Percentiles rank a stretch among this genome's conserved stretches.
phyloP scores from a whole-genome alignment of 2,797 vertebrate species.

The Gallirallus australis region DNA sequence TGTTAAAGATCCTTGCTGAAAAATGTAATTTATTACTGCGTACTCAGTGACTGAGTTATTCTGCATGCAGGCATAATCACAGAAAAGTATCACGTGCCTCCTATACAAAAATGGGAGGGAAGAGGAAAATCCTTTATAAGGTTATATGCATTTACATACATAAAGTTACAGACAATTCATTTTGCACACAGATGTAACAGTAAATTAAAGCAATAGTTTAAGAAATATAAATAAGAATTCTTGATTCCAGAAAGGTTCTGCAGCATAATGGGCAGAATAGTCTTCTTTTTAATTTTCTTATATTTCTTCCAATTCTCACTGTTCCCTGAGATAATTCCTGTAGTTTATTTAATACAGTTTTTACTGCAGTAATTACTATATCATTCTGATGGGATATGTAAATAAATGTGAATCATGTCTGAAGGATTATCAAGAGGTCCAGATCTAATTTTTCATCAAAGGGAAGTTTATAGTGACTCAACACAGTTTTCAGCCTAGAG shows the following conservation, averaged over 20 bases:
- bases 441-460: background rate
- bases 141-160: background rate
- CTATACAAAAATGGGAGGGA: background rate
- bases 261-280: background rate
- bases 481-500: accelerated
- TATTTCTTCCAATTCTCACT: background rate
- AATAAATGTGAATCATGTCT: background rate
- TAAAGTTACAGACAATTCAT: background rate
- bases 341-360: background rate
- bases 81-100: background rate
- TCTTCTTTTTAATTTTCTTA: background rate
- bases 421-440: background rate
- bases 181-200: background rate
- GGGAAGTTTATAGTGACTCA: background rate
- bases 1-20: background rate
- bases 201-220: background rate
- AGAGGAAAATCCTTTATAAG: background rate
- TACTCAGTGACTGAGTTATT: background rate
- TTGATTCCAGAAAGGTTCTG: background rate
- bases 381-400: background rate
- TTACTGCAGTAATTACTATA: background rate
- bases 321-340: background rate
- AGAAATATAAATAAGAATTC: background rate
- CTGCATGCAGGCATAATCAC: background rate
- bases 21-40: background rate